Evolutionary conservation across 2,113 vertebrate species (phyloP), one percentile per base, ranked within the genome.

Genomic region (Hemicordylus capensis): DNA sequence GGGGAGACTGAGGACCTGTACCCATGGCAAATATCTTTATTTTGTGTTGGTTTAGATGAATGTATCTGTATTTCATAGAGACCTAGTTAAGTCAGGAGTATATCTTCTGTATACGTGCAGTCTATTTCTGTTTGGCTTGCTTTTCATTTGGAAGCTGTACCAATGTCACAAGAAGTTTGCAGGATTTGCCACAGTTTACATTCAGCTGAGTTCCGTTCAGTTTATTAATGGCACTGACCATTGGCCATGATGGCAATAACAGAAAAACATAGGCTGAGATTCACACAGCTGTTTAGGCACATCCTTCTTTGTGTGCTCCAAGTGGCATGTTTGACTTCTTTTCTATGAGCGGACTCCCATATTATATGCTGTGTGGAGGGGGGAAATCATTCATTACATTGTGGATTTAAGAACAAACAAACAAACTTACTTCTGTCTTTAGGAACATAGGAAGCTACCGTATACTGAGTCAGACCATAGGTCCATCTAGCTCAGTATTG

Each of bases 61-160:
- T 86, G 80, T 75, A 19, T n/a, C 15, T 66, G 37, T 79, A 70
- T 90, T 91, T 91, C 75, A 82, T 24, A 89, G 34, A 64, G 1
- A 61, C 14, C 3, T n/a, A 56, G 39, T 51, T 80, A 76, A 90
- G 84, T 63, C 44, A 58, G 63, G 56, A 84, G 26, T 44, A 6
- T 2, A 7, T 4, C 80, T 81, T 63, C 75, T 85, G 10, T 61
- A 70, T 24, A 63, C 76, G 79, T 75, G 59, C 84, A 90, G 80
- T 64, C 17, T 76, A 54, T 39, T 79, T 58, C 5, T 75, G 15
- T 76, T 85, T 75, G 54, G 44, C 1, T 51, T 17, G n/a, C 9
- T 76, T 80, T 37, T 58, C 31, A 3, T 39, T 56, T 31, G 11
- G 80, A 44, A 80, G 76, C 12, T 69, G 67, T 17, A 37, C 66